Base-by-base conservation (phyloP, 2,113 vertebrate species). In the Sinocyclocheilus rhinocerous region DNA sequence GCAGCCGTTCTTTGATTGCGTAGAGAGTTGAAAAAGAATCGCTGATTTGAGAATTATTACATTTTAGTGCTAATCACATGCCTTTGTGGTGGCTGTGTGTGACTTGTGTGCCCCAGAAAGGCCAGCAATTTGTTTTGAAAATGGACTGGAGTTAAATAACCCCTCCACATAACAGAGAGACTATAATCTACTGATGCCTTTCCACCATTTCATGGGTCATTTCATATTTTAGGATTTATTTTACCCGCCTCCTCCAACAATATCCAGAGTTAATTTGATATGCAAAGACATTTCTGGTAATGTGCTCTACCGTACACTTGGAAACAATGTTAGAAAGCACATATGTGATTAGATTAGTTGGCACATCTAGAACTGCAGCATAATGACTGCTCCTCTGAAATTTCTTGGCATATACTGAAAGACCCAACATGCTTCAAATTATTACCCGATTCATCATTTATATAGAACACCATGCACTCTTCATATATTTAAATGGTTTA, bases 221-320 rank as follows among this genome's bases (percentile, higher is more conserved):
- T 89, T 89, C 83, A 29, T 84, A 83, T 89, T 90, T 87, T 81
- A 69, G 76, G 52, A 79, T 90, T 90, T 87, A 79, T 85, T 85
- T 85, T 52, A 16, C 36, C 33, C 12, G 0, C 22, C 33, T 81
- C 22, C 59, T 79, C 55, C 55, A 65, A 42, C 78, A 81, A 65
- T 52, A 63, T 85, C 36, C 61, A 24, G 20, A 11, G 67, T 45
- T 76, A 79, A 70, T 85, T 85, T 4, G 20, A 79, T 77, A 77
- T 85, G 59, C 67, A 20, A 55, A 79, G 76, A 79, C 48, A 18
- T 57, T 42, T 70, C 76, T 79, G 59, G 29, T 45, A 20, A 79
- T 45, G 57, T 20, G 29, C 48, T 69, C 13, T 29, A 63, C 36
- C 52, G 48, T 61, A 61, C 26, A 78, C 72, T 78, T 81, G 57